A percentile compares a stretch with the other conserved stretches of the same genome.
Conservation (phyloP, 1,140 invertebrate species). For the Drosophila sechellia region DNA sequence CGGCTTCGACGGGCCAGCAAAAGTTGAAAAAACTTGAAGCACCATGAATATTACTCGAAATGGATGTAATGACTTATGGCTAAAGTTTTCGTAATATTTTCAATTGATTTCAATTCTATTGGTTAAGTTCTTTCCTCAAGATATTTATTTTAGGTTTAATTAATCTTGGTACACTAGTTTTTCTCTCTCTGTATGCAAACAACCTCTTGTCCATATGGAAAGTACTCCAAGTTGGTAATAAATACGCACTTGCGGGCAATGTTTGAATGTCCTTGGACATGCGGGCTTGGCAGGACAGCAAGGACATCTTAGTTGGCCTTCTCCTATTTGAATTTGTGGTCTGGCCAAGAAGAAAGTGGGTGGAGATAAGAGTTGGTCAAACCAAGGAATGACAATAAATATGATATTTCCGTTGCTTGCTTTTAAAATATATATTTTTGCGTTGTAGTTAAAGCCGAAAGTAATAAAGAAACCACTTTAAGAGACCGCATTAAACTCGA, state of each 20-base stretch:
- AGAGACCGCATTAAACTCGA: not conserved
- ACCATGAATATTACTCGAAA: not conserved
- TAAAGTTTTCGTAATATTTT: no score
- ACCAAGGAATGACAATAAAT: not conserved
- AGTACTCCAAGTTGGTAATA: conserved; percentile 44
- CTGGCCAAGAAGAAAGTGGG: conserved; percentile 1
- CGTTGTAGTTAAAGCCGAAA: no score
- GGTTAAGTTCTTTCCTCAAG: not conserved
- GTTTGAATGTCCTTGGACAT: conserved; percentile 22
- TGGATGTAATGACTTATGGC: no score
- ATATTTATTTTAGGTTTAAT: not conserved
- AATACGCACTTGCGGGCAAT: conserved; percentile 49
- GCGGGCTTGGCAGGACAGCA: conserved; percentile 10
- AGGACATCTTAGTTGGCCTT: conserved; percentile 17
- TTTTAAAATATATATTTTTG: not conserved
- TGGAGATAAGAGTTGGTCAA: conserved; percentile 9
- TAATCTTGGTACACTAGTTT: no score
- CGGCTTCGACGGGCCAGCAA: not conserved
- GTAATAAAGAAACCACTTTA: not conserved
- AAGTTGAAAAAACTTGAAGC: not conserved
- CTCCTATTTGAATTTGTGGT: conserved; percentile 20
- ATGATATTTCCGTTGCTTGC: not conserved
- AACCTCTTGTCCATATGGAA: conserved; percentile 35
- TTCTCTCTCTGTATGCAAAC: conserved; percentile 1
- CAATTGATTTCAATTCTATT: no score